Evolutionary conservation across 1,140 invertebrate species (phyloP), one percentile per base, ranked within the genome.

Genomic region (Euschistus heros): DNA sequence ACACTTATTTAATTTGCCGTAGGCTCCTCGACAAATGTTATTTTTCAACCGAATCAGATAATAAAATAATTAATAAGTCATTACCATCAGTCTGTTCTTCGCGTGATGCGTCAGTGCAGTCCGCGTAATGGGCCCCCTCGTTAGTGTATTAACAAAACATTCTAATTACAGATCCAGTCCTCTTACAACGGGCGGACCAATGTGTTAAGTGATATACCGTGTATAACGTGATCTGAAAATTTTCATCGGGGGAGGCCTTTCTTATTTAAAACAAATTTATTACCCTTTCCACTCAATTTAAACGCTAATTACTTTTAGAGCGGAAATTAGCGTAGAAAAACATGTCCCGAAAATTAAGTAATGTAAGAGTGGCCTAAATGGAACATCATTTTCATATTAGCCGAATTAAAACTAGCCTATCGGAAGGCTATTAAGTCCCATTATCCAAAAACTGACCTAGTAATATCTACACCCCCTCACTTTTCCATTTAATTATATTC

Each of bases 151-250:
- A 57, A 57, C 54, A 57, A 26, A 27, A 57, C 20, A 57, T 26
- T 26, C 20, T 57, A 57, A 57, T 57, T 57, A 57, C 14, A 57
- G 54, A 22, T 17, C 20, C 2, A 26, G 54, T 13, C 54, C 10
- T 22, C 24, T 57, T 24, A 20, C 18, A 15, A 6, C 15, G 18
- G 4, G 20, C 2, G 10, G 18, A 24, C 24, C 54, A 57, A 57
- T 57, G 54, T 57, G 24, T 26, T 57, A 57, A 57, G 54, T 57
- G 54, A 57, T 57, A 57, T 57, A 57, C 24, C 54, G 54, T 57
- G 54, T 57, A 57, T 22, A 24, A 57, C 54, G 54, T 57, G 54
- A 57, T 57, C 54, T 57, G 54, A 26, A 57, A 57, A 57, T 57
- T n/a, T 57, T 22, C 18, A 22, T 50, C 47, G 47, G 47, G 3